phyloP scores from a whole-genome alignment of 2,888 invertebrate genomes.

The Synanthedon andrenaeformis region DNA sequence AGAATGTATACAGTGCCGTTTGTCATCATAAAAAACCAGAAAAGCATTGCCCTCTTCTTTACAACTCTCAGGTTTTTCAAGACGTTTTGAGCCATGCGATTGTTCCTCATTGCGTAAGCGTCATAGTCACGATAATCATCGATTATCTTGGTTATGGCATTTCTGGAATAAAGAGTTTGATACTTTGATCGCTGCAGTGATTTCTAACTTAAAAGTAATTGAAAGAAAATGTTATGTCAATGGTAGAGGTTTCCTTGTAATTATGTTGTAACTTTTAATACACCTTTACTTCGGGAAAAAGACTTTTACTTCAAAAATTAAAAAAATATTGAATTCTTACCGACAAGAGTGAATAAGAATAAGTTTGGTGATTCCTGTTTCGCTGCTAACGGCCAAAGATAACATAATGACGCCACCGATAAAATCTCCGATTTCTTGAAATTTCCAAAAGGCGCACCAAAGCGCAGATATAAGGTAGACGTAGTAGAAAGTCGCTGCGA shows the following conservation, averaged over 20 bases:
- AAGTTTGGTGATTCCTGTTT: background rate
- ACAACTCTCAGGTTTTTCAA: constrained; percentile 9
- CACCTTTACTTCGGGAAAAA: too few species aligned
- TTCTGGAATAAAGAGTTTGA: constrained; percentile 7
- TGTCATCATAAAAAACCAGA: constrained; percentile 9
- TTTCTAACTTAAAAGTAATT: too few species aligned
- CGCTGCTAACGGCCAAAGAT: background rate
- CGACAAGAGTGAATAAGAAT: background rate
- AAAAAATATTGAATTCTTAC: background rate
- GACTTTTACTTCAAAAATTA: too few species aligned
- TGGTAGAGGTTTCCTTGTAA: too few species aligned
- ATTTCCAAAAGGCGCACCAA: background rate
- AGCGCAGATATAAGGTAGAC: background rate
- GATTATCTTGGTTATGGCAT: constrained; percentile 12
- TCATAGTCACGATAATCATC: constrained; percentile 17
- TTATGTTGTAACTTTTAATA: too few species aligned
- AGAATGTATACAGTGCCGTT: constrained; percentile 8
- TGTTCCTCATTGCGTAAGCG: constrained; percentile 9
- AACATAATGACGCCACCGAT: background rate
- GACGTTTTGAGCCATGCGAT: constrained; percentile 15
- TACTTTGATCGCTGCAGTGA: too few species aligned
- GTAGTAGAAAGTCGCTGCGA: background rate
- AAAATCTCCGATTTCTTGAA: background rate
- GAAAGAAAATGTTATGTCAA: too few species aligned
- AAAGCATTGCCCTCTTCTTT: constrained; percentile 10